Conservation (phyloP, 1,140 invertebrate genomes). For the Aphaenogaster floridana region DNA sequence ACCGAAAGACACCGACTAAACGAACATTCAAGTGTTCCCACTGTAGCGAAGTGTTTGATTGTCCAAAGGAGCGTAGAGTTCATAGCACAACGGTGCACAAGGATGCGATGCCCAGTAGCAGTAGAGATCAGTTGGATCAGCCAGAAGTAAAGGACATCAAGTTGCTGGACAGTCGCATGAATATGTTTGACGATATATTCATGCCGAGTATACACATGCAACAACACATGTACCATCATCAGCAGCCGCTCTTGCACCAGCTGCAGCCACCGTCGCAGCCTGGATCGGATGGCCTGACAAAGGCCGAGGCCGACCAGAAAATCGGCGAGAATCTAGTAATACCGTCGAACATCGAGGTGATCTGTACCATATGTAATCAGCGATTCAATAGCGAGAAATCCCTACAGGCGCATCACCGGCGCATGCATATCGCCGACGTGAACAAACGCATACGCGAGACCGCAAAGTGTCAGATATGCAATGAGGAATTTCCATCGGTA, state of each 20-base stretch:
- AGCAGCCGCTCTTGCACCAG: conserved; percentile 83
- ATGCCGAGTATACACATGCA: conserved; percentile 82
- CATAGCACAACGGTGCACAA: conserved; percentile 87
- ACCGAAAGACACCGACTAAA: conserved; percentile 84
- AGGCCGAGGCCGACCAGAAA: conserved; percentile 81
- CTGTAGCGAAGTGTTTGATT: conserved; percentile 89
- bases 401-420: conserved; percentile 87
- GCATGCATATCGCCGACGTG: conserved; percentile 83
- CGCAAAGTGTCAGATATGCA: conserved; percentile 88
- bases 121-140: conserved; percentile 79
- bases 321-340: conserved; percentile 77
- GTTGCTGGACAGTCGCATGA: conserved; percentile 83
- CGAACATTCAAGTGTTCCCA: conserved; percentile 88
- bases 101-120: conserved; percentile 85
- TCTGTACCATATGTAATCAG: conserved; percentile 83
- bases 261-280: conserved; percentile 81
- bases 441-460: conserved; percentile 83
- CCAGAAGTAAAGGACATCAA: conserved; percentile 85
- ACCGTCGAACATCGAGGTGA: conserved; percentile 78
- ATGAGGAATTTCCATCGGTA: conserved; percentile 88
- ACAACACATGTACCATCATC: conserved; percentile 81
- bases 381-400: conserved; percentile 84
- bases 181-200: conserved; percentile 85
- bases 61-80: conserved; percentile 89
- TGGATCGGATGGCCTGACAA: conserved; percentile 70